Evolutionary conservation across 2,888 invertebrate species (phyloP), one percentile per base, ranked within the genome.

Genomic region (Ametastegia equiseti): DNA sequence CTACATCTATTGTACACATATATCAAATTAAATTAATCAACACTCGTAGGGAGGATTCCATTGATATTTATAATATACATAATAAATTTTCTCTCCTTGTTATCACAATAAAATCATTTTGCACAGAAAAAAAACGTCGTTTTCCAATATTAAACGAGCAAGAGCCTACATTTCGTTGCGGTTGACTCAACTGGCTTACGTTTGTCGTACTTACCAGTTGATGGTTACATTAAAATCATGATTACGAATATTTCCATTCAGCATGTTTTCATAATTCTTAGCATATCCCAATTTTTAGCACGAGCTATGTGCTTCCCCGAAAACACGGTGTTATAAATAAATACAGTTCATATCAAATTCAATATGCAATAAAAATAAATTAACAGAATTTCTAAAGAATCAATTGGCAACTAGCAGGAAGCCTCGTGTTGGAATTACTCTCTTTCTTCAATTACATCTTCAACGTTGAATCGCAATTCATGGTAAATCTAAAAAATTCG

Each of bases 21-120:
- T 83, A 88, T 86, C 86, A 87, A 88, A 88, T 87, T 88, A 86
- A 86, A 86, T 85, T 86, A 85, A 86, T 84, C 84, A 84, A 85
- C 86, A 87, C 84, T 85, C 83, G 79, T 83, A 86, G 81, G 82
- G 82, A 86, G 85, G 81, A 86, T 84, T 85, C 50, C 82, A 86
- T 77, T 80, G 80, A 87, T 81, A 84, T 85, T 83, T 83, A 83
- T 86, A 86, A 81, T 85, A 86, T 85, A 85, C 83, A 88, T 86
- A 79, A 45, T 79, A 57, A 67, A 71, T 77, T 65, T 36, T 80
- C 45, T 80, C 82, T 79, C 80, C 85, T 86, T 85, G 86, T 89
- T 88, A 88, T 88, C 83, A 86, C 81, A 85, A 86, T 89, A 88
- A 89, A 89, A 88, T 82, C 84, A 83, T 84, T 84, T 83, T 83